Conservation (phyloP, 2,888 invertebrate species). For the Adelphocoris suturalis region DNA sequence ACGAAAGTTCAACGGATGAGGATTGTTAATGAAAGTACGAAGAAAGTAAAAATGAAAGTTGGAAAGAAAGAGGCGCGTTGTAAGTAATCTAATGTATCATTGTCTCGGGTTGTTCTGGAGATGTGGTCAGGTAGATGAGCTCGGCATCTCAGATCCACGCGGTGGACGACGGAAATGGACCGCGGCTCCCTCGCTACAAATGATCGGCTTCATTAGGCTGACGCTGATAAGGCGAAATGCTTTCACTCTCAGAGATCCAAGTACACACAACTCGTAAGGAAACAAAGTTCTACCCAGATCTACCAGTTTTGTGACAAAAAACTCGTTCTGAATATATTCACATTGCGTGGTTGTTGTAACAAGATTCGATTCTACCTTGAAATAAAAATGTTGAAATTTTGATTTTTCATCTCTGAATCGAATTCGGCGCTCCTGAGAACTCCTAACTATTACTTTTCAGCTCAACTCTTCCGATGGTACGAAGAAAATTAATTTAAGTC, state of each 20-base stretch:
- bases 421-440: too few species aligned
- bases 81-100: not conserved
- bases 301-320: not conserved
- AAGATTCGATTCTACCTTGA: too few species aligned
- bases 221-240: not conserved
- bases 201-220: not conserved
- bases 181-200: not conserved
- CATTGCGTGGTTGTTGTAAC: too few species aligned
- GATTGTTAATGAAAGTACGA: not conserved
- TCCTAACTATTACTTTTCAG: too few species aligned
- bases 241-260: not conserved
- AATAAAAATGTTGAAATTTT: too few species aligned
- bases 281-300: not conserved
- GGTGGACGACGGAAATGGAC: not conserved
- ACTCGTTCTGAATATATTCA: too few species aligned
- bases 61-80: not conserved
- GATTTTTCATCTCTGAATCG: too few species aligned
- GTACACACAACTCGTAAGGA: not conserved
- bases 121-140: conserved; percentile 13
- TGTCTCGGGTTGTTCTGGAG: not conserved
- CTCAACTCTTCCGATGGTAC: too few species aligned
- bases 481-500: too few species aligned
- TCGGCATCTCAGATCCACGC: not conserved
- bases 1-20: too few species aligned
- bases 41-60: conserved; percentile 11